A percentile compares a stretch with the other conserved stretches of the same genome.
Conservation (phyloP, 1,140 invertebrate genomes). For the Cylas formicarius region DNA sequence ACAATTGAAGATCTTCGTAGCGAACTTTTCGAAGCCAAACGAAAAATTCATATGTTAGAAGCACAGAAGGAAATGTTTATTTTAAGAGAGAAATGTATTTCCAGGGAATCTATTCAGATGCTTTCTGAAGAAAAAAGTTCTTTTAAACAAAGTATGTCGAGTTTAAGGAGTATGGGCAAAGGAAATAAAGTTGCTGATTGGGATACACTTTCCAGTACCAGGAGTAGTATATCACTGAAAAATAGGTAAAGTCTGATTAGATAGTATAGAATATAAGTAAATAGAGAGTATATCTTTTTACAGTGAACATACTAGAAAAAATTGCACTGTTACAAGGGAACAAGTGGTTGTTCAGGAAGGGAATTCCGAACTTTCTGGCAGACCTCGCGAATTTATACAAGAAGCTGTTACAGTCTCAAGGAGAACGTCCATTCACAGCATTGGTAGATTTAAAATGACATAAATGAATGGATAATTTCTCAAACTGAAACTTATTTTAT, state of each 20-base stretch:
- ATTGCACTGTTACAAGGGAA: slow-evolving; percentile 5
- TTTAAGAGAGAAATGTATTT: slow-evolving; percentile 13
- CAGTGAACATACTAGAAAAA: slow-evolving; percentile 7
- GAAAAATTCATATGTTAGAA: slow-evolving; percentile 25
- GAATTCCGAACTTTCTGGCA: not conserved
- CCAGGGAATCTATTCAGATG: slow-evolving; percentile 11
- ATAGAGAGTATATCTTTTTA: not conserved
- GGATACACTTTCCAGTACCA: slow-evolving; percentile 6
- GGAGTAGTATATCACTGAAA: not conserved
- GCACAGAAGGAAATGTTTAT: slow-evolving; percentile 21
- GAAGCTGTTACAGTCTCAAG: slow-evolving; percentile 24
- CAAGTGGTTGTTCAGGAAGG: not conserved
- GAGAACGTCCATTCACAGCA: slow-evolving; percentile 26
- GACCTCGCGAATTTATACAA: slow-evolving; percentile 12
- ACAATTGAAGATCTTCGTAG: slow-evolving; percentile 20
- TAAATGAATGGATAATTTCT: too few relatives aligned
- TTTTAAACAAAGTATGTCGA: slow-evolving; percentile 3
- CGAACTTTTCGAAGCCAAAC: slow-evolving; percentile 25
- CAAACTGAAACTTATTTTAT: too few relatives aligned
- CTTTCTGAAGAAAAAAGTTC: slow-evolving; percentile 2
- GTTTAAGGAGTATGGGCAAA: slow-evolving; percentile 4
- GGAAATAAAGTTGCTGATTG: slow-evolving; percentile 18
- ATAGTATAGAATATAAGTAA: not conserved
- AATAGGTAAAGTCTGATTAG: slow-evolving; percentile 3
- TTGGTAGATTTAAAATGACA: slow-evolving; percentile 26